A percentile compares a stretch with the other conserved stretches of the same genome.
phyloP scores from a whole-genome alignment of 2,888 invertebrate genomes.

The Schizotus pectinicornis region DNA sequence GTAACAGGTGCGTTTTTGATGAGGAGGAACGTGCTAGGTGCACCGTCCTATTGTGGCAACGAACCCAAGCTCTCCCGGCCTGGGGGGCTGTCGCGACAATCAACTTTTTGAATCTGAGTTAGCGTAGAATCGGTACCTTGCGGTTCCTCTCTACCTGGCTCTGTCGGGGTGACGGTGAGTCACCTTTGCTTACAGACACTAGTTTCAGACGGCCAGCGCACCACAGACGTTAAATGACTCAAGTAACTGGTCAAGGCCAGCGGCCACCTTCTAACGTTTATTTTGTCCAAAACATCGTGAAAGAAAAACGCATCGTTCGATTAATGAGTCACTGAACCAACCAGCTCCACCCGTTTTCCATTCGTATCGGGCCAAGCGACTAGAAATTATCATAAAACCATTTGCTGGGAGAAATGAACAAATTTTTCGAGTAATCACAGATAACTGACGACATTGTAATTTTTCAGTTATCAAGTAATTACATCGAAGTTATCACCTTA shows the following conservation, averaged over 20 bases:
- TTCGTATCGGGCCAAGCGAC: not conserved
- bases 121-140: constrained; percentile 23
- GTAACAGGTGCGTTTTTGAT: constrained; percentile 21
- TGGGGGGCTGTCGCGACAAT: constrained; percentile 17
- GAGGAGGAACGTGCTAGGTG: constrained; percentile 15
- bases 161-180: constrained; percentile 29
- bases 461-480: constrained; percentile 7
- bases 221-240: constrained; percentile 30
- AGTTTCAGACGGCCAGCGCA: constrained; percentile 31
- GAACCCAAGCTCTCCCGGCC: constrained; percentile 8
- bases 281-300: constrained; percentile 30
- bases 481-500: constrained; percentile 6
- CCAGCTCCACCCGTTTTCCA: constrained; percentile 8
- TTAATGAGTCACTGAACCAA: constrained; percentile 26
- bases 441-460: constrained; percentile 2
- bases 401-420: not conserved
- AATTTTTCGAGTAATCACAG: not conserved
- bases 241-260: constrained; percentile 52
- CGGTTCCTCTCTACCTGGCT: constrained; percentile 29
- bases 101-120: constrained; percentile 21
- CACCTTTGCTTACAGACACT: constrained; percentile 30
- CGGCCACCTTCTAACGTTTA: constrained; percentile 47
- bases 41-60: constrained; percentile 15
- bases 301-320: constrained; percentile 19
- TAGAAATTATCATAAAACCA: not conserved